These are phyloP conservation scores for Zonotrichia leucophrys DNA, from an alignment of 2,113 vertebrate species.

Conservation along the genomic window DNA sequence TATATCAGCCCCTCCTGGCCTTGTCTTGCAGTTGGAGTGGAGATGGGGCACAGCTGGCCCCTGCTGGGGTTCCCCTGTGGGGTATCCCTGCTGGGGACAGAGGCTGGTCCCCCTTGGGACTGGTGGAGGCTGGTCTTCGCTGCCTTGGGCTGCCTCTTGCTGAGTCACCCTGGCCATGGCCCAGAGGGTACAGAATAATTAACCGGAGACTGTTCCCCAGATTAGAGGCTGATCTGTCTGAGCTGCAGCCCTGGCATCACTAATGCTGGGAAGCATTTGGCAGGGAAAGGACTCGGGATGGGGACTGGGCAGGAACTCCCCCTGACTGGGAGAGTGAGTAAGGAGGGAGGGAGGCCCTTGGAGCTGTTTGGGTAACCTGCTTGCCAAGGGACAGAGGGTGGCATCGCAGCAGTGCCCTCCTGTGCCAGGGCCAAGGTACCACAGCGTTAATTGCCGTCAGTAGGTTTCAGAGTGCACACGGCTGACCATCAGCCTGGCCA, in stretches of 20 bases:
- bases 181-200: conserved; percentile 46
- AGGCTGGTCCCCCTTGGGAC: background rate
- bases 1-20: background rate
- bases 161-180: conserved; percentile 53
- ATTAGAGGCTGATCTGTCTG: conserved; percentile 39
- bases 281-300: background rate
- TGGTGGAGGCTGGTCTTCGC: background rate
- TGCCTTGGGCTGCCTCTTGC: background rate
- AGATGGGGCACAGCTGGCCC: background rate
- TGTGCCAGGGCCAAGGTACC: background rate
- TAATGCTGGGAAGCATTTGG: conserved; percentile 14
- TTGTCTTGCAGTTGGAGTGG: background rate
- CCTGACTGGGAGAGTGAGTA: background rate
- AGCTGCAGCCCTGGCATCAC: conserved; percentile 7
- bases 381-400: background rate
- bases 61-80: background rate
- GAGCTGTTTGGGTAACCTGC: background rate
- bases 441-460: background rate
- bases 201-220: background rate
- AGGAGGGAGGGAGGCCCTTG: background rate
- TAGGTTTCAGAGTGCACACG: background rate
- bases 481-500: background rate
- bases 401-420: background rate
- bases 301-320: background rate
- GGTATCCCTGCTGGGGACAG: background rate